Conservation (phyloP, 2,888 invertebrate species). For the Panopea generosa region DNA sequence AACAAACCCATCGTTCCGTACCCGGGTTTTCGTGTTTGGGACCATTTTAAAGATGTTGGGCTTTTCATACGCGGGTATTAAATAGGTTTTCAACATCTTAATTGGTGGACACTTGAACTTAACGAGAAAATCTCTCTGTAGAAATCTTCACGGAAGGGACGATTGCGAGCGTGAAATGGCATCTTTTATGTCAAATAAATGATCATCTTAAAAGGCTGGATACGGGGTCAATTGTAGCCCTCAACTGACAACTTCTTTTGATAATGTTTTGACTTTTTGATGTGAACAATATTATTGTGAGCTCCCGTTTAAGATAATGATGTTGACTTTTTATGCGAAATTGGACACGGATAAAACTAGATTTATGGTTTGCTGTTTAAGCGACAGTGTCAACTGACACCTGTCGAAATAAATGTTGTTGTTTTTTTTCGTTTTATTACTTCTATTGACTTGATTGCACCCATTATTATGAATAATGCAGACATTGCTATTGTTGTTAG, state of each 20-base stretch:
- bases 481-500: no score
- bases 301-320: slow-evolving; percentile 28
- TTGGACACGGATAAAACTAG: slow-evolving; percentile 19
- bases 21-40: slow-evolving; percentile 34
- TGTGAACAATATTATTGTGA: no score
- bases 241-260: slow-evolving; percentile 45
- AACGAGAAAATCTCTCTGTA: slow-evolving; percentile 34
- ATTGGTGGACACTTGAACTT: slow-evolving; percentile 46
- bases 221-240: slow-evolving; percentile 47
- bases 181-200: slow-evolving; percentile 55
- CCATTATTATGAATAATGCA: no score
- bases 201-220: slow-evolving; percentile 40
- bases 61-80: slow-evolving; percentile 30
- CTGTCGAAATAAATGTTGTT: no score
- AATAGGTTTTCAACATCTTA: slow-evolving; percentile 56
- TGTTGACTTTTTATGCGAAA: slow-evolving; percentile 53
- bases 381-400: no score
- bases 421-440: no score
- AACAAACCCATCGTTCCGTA: slow-evolving; percentile 48
- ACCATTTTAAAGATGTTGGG: slow-evolving; percentile 46
- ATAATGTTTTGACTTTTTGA: slow-evolving; percentile 41
- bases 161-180: slow-evolving; percentile 52
- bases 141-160: slow-evolving; percentile 36
- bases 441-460: no score
- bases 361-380: slow-evolving; percentile 18